A percentile compares a stretch with the other conserved stretches of the same genome.
Evolutionary conservation across 2,797 vertebrate species (phyloP).

Genomic region (Threskiornis aethiopicus): DNA sequence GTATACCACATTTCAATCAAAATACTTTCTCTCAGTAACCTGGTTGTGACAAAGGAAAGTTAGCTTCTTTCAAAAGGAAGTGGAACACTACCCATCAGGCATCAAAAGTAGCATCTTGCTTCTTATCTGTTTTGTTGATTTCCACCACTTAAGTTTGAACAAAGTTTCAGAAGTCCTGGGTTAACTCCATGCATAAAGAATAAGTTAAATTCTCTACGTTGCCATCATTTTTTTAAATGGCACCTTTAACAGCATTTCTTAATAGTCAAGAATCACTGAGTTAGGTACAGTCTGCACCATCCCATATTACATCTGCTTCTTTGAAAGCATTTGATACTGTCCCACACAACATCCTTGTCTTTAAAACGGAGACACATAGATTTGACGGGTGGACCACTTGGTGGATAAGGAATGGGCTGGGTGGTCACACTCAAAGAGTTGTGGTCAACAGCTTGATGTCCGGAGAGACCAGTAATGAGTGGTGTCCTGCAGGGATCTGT

Average conservation of each 20-base stretch:
- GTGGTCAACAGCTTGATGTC: background rate
- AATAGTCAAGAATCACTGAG: background rate
- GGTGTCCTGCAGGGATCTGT: background rate
- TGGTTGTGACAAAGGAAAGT: background rate
- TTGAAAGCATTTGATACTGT: background rate
- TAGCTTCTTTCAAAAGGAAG: background rate
- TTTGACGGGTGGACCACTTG: background rate
- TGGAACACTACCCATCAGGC: background rate
- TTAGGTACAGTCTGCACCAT: background rate
- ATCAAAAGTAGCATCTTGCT: background rate
- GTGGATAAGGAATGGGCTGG: background rate
- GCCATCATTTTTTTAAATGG: background rate
- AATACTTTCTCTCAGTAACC: background rate
- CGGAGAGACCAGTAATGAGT: rapidly evolving
- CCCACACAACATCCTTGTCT: background rate
- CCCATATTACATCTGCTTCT: background rate
- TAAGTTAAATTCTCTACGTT: background rate
- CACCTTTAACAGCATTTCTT: background rate
- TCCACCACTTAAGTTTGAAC: background rate
- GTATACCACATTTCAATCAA: background rate
- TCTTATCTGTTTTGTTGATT: background rate
- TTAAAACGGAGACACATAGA: background rate
- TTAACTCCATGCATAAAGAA: background rate
- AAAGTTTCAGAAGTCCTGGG: background rate
- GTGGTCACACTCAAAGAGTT: background rate